phyloP scores from a whole-genome alignment of 2,113 vertebrate genomes.

The Carassius gibelio region DNA sequence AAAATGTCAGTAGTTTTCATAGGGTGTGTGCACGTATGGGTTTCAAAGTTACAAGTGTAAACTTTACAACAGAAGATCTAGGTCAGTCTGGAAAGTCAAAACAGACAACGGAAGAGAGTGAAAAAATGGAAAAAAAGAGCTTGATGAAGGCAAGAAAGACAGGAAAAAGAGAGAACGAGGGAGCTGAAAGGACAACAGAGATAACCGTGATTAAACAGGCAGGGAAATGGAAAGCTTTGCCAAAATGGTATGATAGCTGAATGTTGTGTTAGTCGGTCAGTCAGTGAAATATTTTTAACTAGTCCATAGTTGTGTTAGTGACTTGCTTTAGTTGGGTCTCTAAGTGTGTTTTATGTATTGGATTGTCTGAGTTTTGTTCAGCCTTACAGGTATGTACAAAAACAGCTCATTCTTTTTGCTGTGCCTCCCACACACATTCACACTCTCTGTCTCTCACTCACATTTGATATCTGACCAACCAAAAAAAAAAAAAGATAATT shows the following conservation, averaged over 20 bases:
- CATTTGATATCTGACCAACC: background rate
- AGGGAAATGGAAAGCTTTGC: background rate
- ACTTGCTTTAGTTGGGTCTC: background rate
- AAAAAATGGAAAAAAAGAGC: slow-evolving; percentile 44
- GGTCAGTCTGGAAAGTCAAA: slow-evolving; percentile 20
- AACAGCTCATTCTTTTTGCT: background rate
- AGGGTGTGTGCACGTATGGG: background rate
- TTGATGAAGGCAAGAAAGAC: background rate
- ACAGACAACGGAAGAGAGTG: slow-evolving; percentile 32
- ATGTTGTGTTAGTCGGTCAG: background rate
- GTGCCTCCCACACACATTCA: background rate
- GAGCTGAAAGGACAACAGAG: background rate
- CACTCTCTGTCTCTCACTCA: background rate
- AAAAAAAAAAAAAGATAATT: background rate
- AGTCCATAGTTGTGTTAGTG: background rate
- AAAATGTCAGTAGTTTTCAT: background rate
- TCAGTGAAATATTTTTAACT: no score
- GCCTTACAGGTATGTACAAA: background rate
- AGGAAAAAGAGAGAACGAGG: slow-evolving; percentile 10
- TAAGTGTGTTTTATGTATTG: background rate
- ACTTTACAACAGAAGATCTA: slow-evolving; percentile 6
- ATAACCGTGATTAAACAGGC: slow-evolving; percentile 11
- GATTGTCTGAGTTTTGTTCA: background rate
- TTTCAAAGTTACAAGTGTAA: background rate
- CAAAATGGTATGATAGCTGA: background rate